Base-by-base conservation (phyloP, 2,113 vertebrate genomes). In the Mugil cephalus region DNA sequence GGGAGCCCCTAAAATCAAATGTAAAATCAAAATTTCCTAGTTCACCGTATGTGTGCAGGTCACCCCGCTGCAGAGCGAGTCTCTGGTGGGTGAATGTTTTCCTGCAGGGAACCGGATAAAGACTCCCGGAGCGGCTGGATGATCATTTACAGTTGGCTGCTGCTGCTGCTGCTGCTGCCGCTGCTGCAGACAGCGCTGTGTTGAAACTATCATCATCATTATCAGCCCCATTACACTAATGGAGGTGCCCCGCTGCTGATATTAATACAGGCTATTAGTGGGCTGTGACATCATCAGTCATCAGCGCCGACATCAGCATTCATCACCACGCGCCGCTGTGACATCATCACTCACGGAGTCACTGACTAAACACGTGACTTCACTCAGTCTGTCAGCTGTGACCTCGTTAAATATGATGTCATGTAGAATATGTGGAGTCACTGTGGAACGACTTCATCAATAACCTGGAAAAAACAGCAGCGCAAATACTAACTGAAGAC, bases 181-280 rank as follows among this genome's bases (percentile, higher is more conserved):
- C 24, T 30, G 64, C 83, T 58, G 80, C 73, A 74, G 68, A 84
- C 82, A 80, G 87, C 80, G 83, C 80, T 65, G 79, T 74, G 85
- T 74, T 87, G 77, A 84, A 77, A 81, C 85, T 87, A 87, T 91
- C 92, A 87, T 88, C 88, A 89, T 92, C 89, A 88, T 94, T 92
- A 93, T 91, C 88, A 87, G 90, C 86, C 75, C 90, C 90, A 94
- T 94, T 93, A 93, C 87, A 82, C 87, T 93, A 93, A 93, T 92
- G 91, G 89, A 81, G 84, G 82, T 13, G 58, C 79, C 77, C 70
- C 62, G 70, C 86, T 36, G 67, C 63, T 75, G 87, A 88, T 91
- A 90, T 92, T 87, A 91, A 93, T 88, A 92, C 84, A 76, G 83
- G 81, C 89, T 87, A 91, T 92, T 92, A 92, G 76, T 77, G 55